These are phyloP conservation scores for Ferrisia virgata DNA, from an alignment of 2,888 invertebrate genomes.

Conservation along the genomic window DNA sequence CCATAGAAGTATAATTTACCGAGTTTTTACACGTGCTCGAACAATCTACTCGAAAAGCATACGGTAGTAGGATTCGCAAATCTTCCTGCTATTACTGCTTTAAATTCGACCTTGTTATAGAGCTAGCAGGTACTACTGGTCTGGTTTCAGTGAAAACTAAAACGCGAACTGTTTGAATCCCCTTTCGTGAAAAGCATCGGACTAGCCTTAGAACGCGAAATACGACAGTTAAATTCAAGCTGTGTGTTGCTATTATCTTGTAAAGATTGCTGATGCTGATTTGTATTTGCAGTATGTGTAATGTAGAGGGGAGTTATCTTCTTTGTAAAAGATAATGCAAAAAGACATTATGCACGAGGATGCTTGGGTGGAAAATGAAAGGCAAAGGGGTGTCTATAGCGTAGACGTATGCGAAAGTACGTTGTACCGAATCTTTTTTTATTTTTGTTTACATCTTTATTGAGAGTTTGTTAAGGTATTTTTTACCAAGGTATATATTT, in stretches of 20 bases:
- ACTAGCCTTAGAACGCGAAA: not conserved
- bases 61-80: not conserved
- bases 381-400: too few species aligned
- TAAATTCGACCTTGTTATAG: not conserved
- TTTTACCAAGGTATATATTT: too few species aligned
- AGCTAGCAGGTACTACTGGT: too few species aligned
- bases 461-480: too few species aligned
- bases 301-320: not conserved
- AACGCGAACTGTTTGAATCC: not conserved
- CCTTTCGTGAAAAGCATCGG: not conserved
- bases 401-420: too few species aligned
- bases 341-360: too few species aligned
- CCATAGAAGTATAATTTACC: not conserved
- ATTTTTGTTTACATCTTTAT: too few species aligned
- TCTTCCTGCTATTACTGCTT: not conserved
- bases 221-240: not conserved
- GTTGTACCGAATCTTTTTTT: too few species aligned
- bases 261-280: not conserved
- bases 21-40: not conserved
- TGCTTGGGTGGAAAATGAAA: too few species aligned
- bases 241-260: not conserved
- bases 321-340: not conserved
- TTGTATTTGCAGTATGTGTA: too few species aligned
- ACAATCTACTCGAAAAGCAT: not conserved
- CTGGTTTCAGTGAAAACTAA: not conserved